Conservation (phyloP, 1,140 invertebrate genomes). For the Lutraria rhynchaena region DNA sequence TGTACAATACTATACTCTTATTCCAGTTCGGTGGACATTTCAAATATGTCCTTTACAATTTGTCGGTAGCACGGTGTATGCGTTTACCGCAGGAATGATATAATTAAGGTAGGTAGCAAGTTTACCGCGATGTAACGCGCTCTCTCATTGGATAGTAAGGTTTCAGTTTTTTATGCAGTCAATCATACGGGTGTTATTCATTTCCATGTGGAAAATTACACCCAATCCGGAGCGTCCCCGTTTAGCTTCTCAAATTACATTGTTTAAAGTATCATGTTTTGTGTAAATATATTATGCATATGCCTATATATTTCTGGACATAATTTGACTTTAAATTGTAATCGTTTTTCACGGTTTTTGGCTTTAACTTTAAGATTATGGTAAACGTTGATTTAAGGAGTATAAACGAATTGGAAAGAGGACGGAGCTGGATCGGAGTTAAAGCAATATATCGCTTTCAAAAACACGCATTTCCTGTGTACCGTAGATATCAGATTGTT, state of each 20-base stretch:
- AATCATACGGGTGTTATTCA: conserved; percentile 40
- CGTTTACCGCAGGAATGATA: conserved; percentile 43
- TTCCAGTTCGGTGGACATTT: conserved; percentile 43
- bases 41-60: conserved; percentile 56
- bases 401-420: too few relatives aligned
- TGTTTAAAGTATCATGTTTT: conserved; percentile 23
- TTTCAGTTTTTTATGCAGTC: conserved; percentile 49
- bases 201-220: conserved; percentile 5
- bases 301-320: neutral
- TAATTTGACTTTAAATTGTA: too few relatives aligned
- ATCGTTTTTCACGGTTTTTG: too few relatives aligned
- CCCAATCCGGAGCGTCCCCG: conserved; percentile 28
- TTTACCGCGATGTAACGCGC: conserved; percentile 45
- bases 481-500: conserved; percentile 13
- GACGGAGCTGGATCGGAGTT: too few relatives aligned
- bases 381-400: too few relatives aligned
- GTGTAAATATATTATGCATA: conserved; percentile 9
- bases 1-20: conserved; percentile 34
- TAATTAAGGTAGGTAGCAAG: conserved; percentile 55
- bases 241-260: conserved; percentile 24
- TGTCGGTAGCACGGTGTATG: conserved; percentile 38
- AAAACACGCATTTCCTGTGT: conserved; percentile 33
- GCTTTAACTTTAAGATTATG: too few relatives aligned
- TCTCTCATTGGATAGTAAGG: conserved; percentile 34
- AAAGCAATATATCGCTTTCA: neutral